Percentiles rank a stretch among this genome's conserved stretches.
Evolutionary conservation across 2,888 invertebrate genomes (phyloP).

Genomic region (Nemoura dubitans): DNA sequence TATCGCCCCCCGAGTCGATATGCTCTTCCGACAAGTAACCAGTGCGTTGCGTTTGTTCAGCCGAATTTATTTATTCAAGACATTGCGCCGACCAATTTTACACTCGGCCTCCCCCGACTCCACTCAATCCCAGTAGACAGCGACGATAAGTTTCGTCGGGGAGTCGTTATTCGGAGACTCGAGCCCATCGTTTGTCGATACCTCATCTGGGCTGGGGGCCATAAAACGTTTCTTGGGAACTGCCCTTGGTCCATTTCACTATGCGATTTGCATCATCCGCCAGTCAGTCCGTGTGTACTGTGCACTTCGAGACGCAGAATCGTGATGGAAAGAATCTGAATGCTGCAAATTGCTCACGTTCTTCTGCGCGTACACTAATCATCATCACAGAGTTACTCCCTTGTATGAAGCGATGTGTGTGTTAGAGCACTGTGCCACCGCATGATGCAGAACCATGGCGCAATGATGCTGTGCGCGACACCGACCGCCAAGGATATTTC

Average conservation of each 20-base stretch:
- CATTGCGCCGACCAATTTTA: background rate
- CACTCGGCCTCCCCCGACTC: background rate
- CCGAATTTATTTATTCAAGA: background rate
- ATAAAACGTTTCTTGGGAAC: background rate
- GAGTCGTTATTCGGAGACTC: background rate
- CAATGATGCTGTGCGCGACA: background rate
- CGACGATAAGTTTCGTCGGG: background rate
- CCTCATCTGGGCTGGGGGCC: background rate
- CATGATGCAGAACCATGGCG: background rate
- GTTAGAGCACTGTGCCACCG: background rate
- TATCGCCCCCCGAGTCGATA: background rate
- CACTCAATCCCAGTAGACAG: background rate
- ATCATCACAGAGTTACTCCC: background rate
- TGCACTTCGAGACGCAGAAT: background rate
- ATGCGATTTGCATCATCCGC: background rate
- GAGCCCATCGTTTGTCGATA: background rate
- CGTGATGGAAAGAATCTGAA: background rate
- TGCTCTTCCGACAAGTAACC: background rate
- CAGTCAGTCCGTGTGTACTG: background rate
- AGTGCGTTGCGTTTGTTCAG: background rate
- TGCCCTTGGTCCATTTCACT: background rate
- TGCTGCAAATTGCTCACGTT: background rate
- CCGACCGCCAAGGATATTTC: constrained; percentile 24
- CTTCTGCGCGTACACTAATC: background rate
- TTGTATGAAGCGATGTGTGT: background rate